These are phyloP conservation scores for Tiliqua scincoides DNA, from an alignment of 2,113 vertebrate species.

Conservation along the genomic window DNA sequence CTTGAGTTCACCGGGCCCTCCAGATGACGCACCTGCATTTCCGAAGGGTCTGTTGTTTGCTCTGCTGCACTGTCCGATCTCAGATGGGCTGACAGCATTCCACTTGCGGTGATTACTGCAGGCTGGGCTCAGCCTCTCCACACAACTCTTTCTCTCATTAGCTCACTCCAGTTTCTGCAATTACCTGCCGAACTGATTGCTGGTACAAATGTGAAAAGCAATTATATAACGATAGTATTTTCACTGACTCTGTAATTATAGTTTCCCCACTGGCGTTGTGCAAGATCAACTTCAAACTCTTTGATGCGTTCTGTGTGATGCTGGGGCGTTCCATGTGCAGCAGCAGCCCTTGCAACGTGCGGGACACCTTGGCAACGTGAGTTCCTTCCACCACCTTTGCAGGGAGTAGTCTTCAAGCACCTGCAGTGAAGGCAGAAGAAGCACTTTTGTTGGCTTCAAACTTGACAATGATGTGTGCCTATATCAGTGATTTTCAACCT, in stretches of 20 bases:
- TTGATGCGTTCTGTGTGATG: not conserved
- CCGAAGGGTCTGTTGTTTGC: not conserved
- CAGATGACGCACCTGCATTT: not conserved
- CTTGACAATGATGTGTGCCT: not conserved
- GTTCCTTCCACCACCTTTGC: not conserved
- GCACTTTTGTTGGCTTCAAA: not conserved
- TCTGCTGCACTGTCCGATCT: not conserved
- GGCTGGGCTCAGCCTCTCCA: not conserved
- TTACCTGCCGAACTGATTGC: conserved; percentile 18
- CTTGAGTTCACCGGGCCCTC: not conserved
- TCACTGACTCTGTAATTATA: conserved; percentile 31
- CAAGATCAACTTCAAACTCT: not conserved
- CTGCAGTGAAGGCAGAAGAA: not conserved
- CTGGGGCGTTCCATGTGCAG: not conserved
- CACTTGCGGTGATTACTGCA: not conserved
- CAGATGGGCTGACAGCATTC: not conserved
- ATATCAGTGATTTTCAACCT: too few relatives aligned
- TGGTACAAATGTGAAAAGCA: not conserved
- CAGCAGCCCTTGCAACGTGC: not conserved
- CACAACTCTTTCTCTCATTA: conserved; percentile 1
- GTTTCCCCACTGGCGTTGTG: not conserved
- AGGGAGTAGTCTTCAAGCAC: not conserved
- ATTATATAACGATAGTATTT: conserved; percentile 35
- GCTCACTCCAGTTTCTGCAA: conserved; percentile 27
- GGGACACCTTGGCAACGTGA: too few relatives aligned